These are phyloP conservation scores for Dreissena polymorpha DNA, from an alignment of 1,140 invertebrate genomes.

Conservation along the genomic window DNA sequence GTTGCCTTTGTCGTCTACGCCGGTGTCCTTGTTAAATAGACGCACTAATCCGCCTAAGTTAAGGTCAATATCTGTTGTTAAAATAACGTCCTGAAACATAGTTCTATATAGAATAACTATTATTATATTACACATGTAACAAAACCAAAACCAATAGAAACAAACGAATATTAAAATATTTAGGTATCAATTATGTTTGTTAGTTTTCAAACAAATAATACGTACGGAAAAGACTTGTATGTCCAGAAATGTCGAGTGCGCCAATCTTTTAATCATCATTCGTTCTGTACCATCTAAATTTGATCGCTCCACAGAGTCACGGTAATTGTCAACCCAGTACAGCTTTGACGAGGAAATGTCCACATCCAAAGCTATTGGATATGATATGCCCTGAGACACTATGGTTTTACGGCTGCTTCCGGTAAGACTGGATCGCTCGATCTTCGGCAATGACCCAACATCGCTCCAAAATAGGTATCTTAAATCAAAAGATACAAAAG, in stretches of 20 bases:
- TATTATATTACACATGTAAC: no score
- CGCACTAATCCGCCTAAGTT: no score
- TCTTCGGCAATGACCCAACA: slow-evolving; percentile 8
- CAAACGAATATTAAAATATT: no score
- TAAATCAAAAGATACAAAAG: not conserved
- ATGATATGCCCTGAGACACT: slow-evolving; percentile 6
- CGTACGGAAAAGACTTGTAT: slow-evolving; percentile 13
- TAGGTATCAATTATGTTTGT: no score
- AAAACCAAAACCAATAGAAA: no score
- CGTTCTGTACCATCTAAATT: slow-evolving; percentile 25
- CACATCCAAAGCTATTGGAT: not conserved
- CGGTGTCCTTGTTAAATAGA: no score
- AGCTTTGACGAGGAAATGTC: not conserved
- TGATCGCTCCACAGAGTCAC: slow-evolving; percentile 14
- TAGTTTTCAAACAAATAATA: not conserved
- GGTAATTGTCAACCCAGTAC: not conserved
- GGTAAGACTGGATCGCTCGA: slow-evolving; percentile 16
- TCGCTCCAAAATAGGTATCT: slow-evolving; percentile 40
- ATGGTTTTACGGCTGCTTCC: slow-evolving; percentile 1
- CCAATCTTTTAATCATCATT: not conserved
- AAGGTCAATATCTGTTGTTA: no score
- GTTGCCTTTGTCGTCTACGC: no score
- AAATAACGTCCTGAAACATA: no score
- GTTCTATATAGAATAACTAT: no score
- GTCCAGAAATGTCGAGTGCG: slow-evolving; percentile 15